These are phyloP conservation scores for Dichetophora obliterata DNA, from an alignment of 2,888 invertebrate species.

Conservation along the genomic window DNA sequence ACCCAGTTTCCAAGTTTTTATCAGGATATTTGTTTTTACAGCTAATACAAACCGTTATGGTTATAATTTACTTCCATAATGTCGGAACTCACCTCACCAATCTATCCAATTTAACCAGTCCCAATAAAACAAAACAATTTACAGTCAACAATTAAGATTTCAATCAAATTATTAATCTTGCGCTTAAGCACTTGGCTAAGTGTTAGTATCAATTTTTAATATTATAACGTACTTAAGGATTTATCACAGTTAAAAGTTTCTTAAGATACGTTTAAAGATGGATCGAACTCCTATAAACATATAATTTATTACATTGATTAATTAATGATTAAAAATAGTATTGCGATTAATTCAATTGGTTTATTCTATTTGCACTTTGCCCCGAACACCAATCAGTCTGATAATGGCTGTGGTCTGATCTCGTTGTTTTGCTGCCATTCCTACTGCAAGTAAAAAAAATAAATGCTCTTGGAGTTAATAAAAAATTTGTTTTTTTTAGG, in stretches of 20 bases:
- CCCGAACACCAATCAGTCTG: background rate
- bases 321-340: background rate
- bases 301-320: background rate
- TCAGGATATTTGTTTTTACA: no score
- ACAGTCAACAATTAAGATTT: no score
- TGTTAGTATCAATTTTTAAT: background rate
- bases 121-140: background rate
- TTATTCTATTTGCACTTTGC: slow-evolving; percentile 21
- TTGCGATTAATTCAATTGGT: background rate
- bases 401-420: no score
- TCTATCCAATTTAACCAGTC: no score
- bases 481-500: no score
- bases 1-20: no score
- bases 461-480: no score
- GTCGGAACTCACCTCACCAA: no score
- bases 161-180: background rate
- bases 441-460: no score
- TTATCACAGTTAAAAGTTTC: slow-evolving; percentile 60
- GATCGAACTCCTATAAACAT: background rate
- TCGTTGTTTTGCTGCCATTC: no score
- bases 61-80: no score
- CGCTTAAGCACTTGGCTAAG: slow-evolving; percentile 1
- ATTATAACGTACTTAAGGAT: slow-evolving; percentile 35
- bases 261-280: slow-evolving; percentile 49
- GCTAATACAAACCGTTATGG: no score